These are phyloP conservation scores for Acanthopagrus latus DNA, from an alignment of 2,797 vertebrate genomes.

Conservation along the genomic window DNA sequence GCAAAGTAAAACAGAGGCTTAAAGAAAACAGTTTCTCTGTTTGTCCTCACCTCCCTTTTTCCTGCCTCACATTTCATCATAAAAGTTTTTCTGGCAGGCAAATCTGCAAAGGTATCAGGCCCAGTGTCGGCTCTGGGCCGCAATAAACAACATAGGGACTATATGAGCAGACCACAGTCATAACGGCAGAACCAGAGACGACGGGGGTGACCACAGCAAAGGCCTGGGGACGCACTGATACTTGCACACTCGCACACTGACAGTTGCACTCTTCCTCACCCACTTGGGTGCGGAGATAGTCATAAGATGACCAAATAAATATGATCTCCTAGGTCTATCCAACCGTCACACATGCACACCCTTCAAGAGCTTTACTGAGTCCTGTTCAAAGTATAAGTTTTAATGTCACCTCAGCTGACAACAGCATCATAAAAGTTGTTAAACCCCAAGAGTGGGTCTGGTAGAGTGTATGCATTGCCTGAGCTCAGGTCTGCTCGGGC, in stretches of 20 bases:
- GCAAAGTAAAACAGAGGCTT: slow-evolving; percentile 78
- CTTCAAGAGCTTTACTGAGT: slow-evolving; percentile 10
- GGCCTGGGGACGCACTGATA: slow-evolving; percentile 62
- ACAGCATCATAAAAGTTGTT: slow-evolving; percentile 44
- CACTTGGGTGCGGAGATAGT: slow-evolving; percentile 39
- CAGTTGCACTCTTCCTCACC: slow-evolving; percentile 50
- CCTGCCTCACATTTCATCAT: slow-evolving; percentile 82
- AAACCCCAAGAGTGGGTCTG: slow-evolving; percentile 46
- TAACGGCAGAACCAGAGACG: slow-evolving; percentile 74
- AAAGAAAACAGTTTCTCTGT: slow-evolving; percentile 79
- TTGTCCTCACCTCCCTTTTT: slow-evolving; percentile 80
- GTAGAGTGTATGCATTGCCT: slow-evolving; percentile 47
- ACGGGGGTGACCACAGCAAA: slow-evolving; percentile 82
- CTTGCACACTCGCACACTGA: slow-evolving; percentile 72
- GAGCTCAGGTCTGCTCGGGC: slow-evolving; percentile 42
- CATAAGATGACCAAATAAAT: slow-evolving; percentile 39
- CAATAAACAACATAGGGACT: slow-evolving; percentile 80
- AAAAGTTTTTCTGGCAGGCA: slow-evolving; percentile 82
- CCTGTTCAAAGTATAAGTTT: slow-evolving; percentile 31
- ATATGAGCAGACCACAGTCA: slow-evolving; percentile 77
- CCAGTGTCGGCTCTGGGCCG: slow-evolving; percentile 69
- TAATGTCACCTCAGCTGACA: slow-evolving; percentile 51
- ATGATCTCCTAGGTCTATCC: slow-evolving; percentile 12
- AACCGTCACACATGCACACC: slow-evolving; percentile 27
- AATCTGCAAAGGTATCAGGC: slow-evolving; percentile 74